Base-by-base conservation (phyloP, 2,113 vertebrate species). In the Ginglymostoma cirratum region DNA sequence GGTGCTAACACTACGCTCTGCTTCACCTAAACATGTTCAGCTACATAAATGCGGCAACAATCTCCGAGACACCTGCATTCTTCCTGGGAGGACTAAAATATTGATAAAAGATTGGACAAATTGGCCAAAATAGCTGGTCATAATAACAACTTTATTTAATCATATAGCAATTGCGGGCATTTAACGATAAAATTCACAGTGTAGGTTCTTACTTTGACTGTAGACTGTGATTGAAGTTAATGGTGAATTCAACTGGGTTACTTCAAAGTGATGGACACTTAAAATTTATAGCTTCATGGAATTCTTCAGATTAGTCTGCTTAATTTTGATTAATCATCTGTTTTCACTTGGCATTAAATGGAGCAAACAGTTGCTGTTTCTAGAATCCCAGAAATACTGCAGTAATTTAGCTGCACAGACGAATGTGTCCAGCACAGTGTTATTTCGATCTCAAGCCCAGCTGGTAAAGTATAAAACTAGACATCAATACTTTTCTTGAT, bases 241-340 rank as follows among this genome's bases (percentile, higher is more conserved):
- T n/a, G n/a, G n/a, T n/a, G n/a, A n/a, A n/a, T n/a, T n/a, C n/a
- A n/a, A n/a, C n/a, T n/a, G n/a, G n/a, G n/a, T n/a, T n/a, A n/a
- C n/a, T n/a, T n/a, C 94, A 52, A 95, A 72, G 8, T 34, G 94
- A 95, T 30, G 94, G 94, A 30, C 38, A 30, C 27, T 52, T 95
- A 52, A 76, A 61, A 19, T 69, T 48, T 72, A 42, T 72, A 72
- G 66, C 67, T 95, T 95, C 34, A 19, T n/a, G 23, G 45, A 95
- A 95, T 76, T 95, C 94, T 24, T 95, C 67, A 95, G 34, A 93
- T 72, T 70, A 48, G 87, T 65, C 27, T 90, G 87, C 27, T 90
- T 90, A 90, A 65, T 90, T 90, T 90, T 90, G 42, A 94, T 93
- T 42, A 94, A 38, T 94, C 92, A 95, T 76, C 94, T 95, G 94